A percentile compares a stretch with the other conserved stretches of the same genome.
Evolutionary conservation across 2,888 invertebrate genomes (phyloP).

Genomic region (Macrosoma leucophasiata): DNA sequence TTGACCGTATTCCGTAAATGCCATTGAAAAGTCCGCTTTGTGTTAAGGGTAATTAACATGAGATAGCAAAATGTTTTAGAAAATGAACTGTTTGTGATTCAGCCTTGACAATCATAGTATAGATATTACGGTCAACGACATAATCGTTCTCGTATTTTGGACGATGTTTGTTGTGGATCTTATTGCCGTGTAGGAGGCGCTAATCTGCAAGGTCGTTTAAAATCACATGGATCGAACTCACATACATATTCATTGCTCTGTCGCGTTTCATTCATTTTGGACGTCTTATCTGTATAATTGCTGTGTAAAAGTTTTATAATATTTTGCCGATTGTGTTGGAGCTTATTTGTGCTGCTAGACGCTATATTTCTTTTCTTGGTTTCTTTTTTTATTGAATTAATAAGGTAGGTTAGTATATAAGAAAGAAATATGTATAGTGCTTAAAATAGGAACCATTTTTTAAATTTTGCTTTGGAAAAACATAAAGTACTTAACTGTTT

Average conservation of each 20-base stretch:
- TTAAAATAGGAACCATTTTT: no score
- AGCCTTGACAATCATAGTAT: conserved; percentile 44
- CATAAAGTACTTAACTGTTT: no score
- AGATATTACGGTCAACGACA: conserved; percentile 45
- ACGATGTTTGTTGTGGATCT: conserved; percentile 40
- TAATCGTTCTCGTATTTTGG: conserved; percentile 38
- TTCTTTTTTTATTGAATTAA: no score
- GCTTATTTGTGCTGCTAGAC: background rate
- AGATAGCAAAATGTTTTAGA: no score
- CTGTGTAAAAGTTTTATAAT: background rate
- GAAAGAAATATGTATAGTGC: no score
- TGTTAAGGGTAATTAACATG: no score
- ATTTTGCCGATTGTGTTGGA: background rate
- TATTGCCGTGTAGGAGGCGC: conserved; percentile 55
- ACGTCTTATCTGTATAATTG: conserved; percentile 16
- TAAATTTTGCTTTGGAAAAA: no score
- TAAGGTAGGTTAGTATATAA: no score
- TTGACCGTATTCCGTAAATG: no score
- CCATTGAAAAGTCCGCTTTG: no score
- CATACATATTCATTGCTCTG: conserved; percentile 23
- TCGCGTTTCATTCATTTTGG: conserved; percentile 19
- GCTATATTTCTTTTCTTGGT: no score
- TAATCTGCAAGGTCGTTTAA: conserved; percentile 50
- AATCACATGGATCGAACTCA: conserved; percentile 36
- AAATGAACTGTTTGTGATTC: conserved; percentile 5